phyloP scores from a whole-genome alignment of 2,888 invertebrate species.

The Chaetoderma sp. region DNA sequence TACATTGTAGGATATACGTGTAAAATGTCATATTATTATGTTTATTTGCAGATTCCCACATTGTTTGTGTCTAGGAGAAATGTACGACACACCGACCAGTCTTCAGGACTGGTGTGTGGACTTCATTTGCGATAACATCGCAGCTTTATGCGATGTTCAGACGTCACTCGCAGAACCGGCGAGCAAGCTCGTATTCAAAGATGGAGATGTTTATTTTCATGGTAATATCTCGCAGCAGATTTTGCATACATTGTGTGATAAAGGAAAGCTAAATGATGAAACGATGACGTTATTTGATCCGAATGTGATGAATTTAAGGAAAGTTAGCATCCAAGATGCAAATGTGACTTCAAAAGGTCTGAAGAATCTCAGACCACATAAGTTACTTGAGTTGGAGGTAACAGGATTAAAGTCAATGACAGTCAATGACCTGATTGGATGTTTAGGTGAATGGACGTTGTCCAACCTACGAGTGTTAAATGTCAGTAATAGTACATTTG shows the following conservation, averaged over 20 bases:
- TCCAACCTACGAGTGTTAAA: conserved; percentile 75
- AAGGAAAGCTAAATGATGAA: conserved; percentile 75
- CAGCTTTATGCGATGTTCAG: conserved; percentile 70
- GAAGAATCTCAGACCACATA: conserved; percentile 75
- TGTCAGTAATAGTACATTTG: conserved; percentile 76
- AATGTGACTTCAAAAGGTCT: conserved; percentile 75
- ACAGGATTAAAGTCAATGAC: conserved; percentile 73
- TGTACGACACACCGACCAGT: too few relatives aligned
- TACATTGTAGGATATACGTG: too few relatives aligned
- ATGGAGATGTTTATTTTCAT: conserved; percentile 60
- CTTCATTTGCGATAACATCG: conserved; percentile 76
- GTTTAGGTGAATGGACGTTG: conserved; percentile 77
- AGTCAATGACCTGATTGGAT: conserved; percentile 76
- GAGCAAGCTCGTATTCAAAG: conserved; percentile 50
- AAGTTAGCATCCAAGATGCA: conserved; percentile 75
- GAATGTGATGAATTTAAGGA: conserved; percentile 74
- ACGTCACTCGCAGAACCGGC: conserved; percentile 24
- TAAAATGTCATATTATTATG: too few relatives aligned
- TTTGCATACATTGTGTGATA: conserved; percentile 73
- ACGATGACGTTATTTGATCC: conserved; percentile 76
- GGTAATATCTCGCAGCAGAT: conserved; percentile 60
- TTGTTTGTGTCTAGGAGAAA: too few relatives aligned
- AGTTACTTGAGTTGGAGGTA: conserved; percentile 76
- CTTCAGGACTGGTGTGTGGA: conserved; percentile 77
- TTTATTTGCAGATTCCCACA: too few relatives aligned